Percentiles rank a stretch among this genome's conserved stretches.
Conservation (phyloP, 2,113 vertebrate species). For the Fukomys damarensis region DNA sequence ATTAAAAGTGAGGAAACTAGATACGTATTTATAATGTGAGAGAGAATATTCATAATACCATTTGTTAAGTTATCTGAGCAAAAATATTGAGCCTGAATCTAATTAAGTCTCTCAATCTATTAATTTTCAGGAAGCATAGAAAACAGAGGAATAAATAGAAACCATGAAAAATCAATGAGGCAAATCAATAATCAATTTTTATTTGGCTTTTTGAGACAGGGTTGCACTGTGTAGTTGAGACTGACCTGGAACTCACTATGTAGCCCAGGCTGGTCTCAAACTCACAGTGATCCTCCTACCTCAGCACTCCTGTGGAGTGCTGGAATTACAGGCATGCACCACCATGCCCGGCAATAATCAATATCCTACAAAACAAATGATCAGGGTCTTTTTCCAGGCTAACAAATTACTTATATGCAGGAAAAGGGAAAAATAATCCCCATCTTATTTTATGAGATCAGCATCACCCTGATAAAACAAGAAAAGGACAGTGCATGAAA, state of each 20-base stretch:
- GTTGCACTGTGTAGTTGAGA: no score
- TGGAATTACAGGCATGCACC: no score
- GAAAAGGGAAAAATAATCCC: slow-evolving; percentile 7
- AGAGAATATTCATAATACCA: background rate
- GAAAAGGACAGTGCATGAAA: background rate
- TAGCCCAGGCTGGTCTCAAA: no score
- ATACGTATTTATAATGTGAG: background rate
- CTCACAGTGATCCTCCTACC: no score
- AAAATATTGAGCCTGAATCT: background rate
- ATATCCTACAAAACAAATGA: slow-evolving; percentile 17
- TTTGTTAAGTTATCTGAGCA: background rate
- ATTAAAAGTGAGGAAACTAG: background rate
- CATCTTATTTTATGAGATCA: background rate
- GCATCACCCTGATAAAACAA: background rate
- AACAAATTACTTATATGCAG: background rate
- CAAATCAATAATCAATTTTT: slow-evolving; percentile 17
- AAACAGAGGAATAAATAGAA: slow-evolving; percentile 26
- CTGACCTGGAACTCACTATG: no score
- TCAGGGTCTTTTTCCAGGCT: no score
- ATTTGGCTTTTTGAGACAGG: no score
- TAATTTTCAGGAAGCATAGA: slow-evolving; percentile 11
- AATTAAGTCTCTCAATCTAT: background rate
- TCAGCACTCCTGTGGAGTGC: no score
- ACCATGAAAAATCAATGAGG: background rate
- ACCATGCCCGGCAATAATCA: no score